Evolutionary conservation across 1,140 invertebrate species (phyloP), one percentile per base, ranked within the genome.

Genomic region (Ganaspis sp.): DNA sequence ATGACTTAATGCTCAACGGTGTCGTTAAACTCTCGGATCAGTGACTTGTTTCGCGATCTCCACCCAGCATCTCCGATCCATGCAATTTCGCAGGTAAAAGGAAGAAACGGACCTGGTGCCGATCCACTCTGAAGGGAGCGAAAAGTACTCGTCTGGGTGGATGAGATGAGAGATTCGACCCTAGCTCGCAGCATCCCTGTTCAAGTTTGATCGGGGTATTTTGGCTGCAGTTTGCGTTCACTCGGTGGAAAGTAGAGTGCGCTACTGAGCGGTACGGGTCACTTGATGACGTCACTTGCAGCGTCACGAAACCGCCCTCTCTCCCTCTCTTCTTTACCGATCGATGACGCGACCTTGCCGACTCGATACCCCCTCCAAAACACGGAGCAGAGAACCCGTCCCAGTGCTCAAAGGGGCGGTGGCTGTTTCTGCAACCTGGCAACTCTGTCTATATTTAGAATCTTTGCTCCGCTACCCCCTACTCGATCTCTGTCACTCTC

Each of bases 391-490:
- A 80, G 81, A 77, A 81, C 76, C 83, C 81, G 84, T 85, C 83
- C 85, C 85, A 85, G 86, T 80, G 85, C 86, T 90, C 86, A 86
- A 88, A 91, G 88, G 90, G 90, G 90, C 89, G 89, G 90, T 87
- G 89, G 89, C 89, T 89, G 89, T 89, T 90, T 90, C 88, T 90
- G 88, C 88, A 90, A 90, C 89, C 89, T 88, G 89, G 90, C 88
- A 90, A 91, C 89, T 86, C 89, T 89, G 85, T 89, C 90, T 91
- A 91, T 91, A 91, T 91, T 91, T 91, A 91, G 90, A 88, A 88
- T 87, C 76, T 80, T 85, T 88, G 81, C 79, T 80, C 81, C 81
- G 53, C 69, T 79, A 75, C 78, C 82, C 80, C 15, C 9, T 26
- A 26, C 54, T 12, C 23, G 21, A 58, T 58, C 54, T 58, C 54